phyloP scores from a whole-genome alignment of 1,140 invertebrate species.

The Neodiprion lecontei region DNA sequence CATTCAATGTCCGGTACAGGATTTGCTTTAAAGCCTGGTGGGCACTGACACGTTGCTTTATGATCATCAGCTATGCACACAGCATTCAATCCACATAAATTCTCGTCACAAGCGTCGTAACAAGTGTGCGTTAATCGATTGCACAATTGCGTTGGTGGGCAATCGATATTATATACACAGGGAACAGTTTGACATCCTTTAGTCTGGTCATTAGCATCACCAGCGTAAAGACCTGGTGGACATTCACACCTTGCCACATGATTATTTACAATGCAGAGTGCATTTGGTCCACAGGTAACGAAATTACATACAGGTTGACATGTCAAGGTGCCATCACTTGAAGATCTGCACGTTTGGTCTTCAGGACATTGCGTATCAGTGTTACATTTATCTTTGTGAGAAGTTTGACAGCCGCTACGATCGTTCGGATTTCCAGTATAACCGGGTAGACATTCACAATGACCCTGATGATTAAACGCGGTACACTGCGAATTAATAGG shows the following conservation, averaged over 20 bases:
- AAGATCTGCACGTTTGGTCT: conserved; percentile 73
- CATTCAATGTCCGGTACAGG: conserved; percentile 84
- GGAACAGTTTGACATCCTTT: conserved; percentile 80
- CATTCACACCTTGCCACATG: conserved; percentile 89
- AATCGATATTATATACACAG: conserved; percentile 86
- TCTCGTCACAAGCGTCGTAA: conserved; percentile 79
- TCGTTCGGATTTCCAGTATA: conserved; percentile 89
- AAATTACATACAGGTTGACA: conserved; percentile 80
- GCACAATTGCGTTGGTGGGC: conserved; percentile 78
- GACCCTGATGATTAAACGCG: conserved; percentile 74
- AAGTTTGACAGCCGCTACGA: conserved; percentile 79
- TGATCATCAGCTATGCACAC: conserved; percentile 88
- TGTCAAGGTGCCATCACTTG: conserved; percentile 51
- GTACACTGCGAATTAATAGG: conserved; percentile 82
- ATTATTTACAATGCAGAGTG: conserved; percentile 85
- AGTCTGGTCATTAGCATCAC: conserved; percentile 78
- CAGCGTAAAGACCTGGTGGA: conserved; percentile 81
- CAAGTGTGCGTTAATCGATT: conserved; percentile 84
- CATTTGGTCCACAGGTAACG: conserved; percentile 81
- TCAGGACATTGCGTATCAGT: conserved; percentile 83
- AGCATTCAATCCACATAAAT: conserved; percentile 85
- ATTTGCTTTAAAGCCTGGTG: conserved; percentile 79
- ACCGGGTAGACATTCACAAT: conserved; percentile 81
- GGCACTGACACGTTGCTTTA: conserved; percentile 82
- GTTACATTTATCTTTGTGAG: conserved; percentile 76